A percentile compares a stretch with the other conserved stretches of the same genome.
Evolutionary conservation across 1,140 invertebrate species (phyloP).

Genomic region (Tetragnatha versicolor): DNA sequence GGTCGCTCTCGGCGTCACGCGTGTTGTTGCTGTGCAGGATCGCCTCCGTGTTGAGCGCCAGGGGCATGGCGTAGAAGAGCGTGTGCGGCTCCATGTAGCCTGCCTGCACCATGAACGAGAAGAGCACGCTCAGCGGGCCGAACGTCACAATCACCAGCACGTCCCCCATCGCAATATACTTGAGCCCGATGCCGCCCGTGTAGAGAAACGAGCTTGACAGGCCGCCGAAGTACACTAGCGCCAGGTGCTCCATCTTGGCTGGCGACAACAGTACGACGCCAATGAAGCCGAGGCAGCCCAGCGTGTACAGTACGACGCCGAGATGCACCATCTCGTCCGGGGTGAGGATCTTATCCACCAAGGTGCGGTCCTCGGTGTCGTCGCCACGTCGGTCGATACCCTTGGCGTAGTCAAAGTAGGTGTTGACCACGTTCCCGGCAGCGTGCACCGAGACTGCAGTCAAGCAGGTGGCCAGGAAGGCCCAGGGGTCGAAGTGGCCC

Average conservation of each 20-base stretch:
- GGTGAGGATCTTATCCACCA: slow-evolving; percentile 85
- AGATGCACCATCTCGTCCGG: slow-evolving; percentile 84
- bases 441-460: slow-evolving; percentile 91
- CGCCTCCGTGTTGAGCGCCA: slow-evolving; percentile 93
- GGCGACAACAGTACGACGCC: slow-evolving; percentile 80
- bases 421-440: slow-evolving; percentile 96
- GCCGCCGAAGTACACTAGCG: slow-evolving; percentile 92
- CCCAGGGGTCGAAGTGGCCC: slow-evolving; percentile 78
- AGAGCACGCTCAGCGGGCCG: slow-evolving; percentile 92
- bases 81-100: slow-evolving; percentile 83
- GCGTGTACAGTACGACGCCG: slow-evolving; percentile 84
- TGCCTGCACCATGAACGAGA: slow-evolving; percentile 90
- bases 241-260: slow-evolving; percentile 91
- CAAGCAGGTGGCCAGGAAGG: slow-evolving; percentile 80
- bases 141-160: slow-evolving; percentile 89
- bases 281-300: slow-evolving; percentile 88
- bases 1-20: slow-evolving; percentile 85
- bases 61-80: slow-evolving; percentile 89
- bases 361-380: slow-evolving; percentile 90
- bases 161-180: slow-evolving; percentile 92
- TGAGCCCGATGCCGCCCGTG: slow-evolving; percentile 91
- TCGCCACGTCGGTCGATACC: slow-evolving; percentile 90
- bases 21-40: slow-evolving; percentile 95
- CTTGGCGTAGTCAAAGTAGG: slow-evolving; percentile 92
- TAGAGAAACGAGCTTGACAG: slow-evolving; percentile 91